Conservation (phyloP, 1,140 invertebrate genomes). For the Sesamia nonagrioides region DNA sequence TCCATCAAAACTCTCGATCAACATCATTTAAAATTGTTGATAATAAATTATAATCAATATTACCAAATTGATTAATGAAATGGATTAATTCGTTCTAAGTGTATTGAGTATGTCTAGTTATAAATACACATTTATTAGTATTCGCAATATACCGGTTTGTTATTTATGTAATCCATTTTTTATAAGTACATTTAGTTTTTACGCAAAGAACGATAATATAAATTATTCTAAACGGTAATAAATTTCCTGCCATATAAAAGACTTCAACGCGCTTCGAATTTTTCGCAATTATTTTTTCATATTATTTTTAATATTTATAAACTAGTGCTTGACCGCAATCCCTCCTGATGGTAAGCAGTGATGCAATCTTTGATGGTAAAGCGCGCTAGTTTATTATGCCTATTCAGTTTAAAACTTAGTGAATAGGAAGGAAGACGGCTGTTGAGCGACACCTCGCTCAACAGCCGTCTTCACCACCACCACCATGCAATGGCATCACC, state of each 20-base stretch:
- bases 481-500: too few relatives aligned
- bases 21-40: too few relatives aligned
- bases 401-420: too few relatives aligned
- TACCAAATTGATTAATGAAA: neutral
- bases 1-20: too few relatives aligned
- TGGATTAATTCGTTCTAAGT: neutral
- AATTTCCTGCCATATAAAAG: slow-evolving; percentile 6
- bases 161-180: neutral
- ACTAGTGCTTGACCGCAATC: too few relatives aligned
- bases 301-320: neutral
- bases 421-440: too few relatives aligned
- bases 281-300: neutral
- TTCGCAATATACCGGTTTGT: neutral
- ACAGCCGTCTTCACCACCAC: too few relatives aligned
- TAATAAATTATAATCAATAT: neutral
- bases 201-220: neutral
- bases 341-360: too few relatives aligned
- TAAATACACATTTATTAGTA: neutral
- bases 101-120: neutral
- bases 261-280: slow-evolving; percentile 15
- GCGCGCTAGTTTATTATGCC: too few relatives aligned
- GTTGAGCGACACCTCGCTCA: too few relatives aligned
- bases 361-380: too few relatives aligned
- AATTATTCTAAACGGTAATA: neutral
- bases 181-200: neutral